These are phyloP conservation scores for Eudorcas thomsonii DNA, from an alignment of 2,113 vertebrate genomes.

Conservation along the genomic window DNA sequence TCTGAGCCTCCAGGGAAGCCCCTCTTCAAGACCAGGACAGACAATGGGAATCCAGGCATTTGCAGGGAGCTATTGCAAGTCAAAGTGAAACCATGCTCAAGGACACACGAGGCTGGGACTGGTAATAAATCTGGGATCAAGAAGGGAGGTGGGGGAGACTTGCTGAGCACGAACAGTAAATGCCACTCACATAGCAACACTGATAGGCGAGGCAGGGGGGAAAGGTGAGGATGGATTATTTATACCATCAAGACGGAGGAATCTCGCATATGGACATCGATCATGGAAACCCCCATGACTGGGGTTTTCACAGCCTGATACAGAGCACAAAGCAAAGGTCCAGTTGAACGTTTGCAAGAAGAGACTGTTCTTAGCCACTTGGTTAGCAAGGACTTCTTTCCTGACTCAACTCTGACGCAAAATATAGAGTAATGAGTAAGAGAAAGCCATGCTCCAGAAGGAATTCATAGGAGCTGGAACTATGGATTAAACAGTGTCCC, in stretches of 20 bases:
- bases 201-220: background rate
- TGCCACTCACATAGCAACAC: background rate
- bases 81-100: background rate
- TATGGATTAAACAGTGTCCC: background rate
- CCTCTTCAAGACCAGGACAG: background rate
- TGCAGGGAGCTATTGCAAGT: too few relatives aligned
- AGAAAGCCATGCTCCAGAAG: background rate
- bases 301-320: background rate
- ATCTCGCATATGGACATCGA: fast-evolving
- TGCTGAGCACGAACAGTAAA: background rate
- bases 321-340: background rate
- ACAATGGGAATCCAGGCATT: background rate
- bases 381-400: background rate
- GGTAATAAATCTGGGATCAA: background rate
- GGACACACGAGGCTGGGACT: background rate
- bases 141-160: background rate
- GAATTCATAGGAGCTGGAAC: background rate
- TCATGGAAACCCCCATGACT: background rate
- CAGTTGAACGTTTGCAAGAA: background rate
- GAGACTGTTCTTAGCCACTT: background rate
- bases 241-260: background rate
- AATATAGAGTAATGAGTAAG: background rate
- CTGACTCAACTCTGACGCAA: background rate
- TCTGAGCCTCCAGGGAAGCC: too few relatives aligned
- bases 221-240: background rate